Percentiles rank a stretch among this genome's conserved stretches.
Conservation (phyloP, 2,113 vertebrate genomes). For the Tragelaphus buxtoni region DNA sequence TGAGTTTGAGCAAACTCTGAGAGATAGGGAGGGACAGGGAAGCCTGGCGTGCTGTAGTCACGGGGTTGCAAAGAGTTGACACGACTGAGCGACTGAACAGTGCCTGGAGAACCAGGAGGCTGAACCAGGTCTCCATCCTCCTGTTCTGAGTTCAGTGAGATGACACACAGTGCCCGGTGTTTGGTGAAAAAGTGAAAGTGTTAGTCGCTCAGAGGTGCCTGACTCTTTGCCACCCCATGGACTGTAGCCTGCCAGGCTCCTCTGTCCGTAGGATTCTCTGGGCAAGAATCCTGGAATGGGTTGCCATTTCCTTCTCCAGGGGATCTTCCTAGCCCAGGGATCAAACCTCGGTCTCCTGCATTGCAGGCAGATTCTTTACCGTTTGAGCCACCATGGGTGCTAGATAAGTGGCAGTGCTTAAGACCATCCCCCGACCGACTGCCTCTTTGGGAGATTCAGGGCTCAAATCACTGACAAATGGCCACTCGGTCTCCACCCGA, state of each 20-base stretch:
- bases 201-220: not conserved
- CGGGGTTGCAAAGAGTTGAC: not conserved
- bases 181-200: not conserved
- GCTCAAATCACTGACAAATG: not conserved
- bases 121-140: not conserved
- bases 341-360: not conserved
- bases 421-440: fast-evolving
- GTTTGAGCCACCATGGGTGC: not conserved
- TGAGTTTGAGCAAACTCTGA: not conserved
- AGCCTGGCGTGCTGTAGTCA: not conserved
- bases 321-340: not conserved
- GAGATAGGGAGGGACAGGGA: not conserved
- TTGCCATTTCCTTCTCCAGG: not conserved
- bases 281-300: not conserved
- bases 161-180: not conserved
- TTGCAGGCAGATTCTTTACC: not conserved
- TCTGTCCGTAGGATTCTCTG: not conserved
- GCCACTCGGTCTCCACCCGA: not conserved
- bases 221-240: not conserved
- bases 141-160: not conserved
- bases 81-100: not conserved
- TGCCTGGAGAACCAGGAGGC: not conserved
- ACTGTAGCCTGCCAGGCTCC: not conserved
- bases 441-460: not conserved
- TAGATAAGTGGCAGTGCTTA: not conserved